Percentiles rank a stretch among this genome's conserved stretches.
phyloP scores from a whole-genome alignment of 2,888 invertebrate species.

The Pyrocoelia pectoralis region DNA sequence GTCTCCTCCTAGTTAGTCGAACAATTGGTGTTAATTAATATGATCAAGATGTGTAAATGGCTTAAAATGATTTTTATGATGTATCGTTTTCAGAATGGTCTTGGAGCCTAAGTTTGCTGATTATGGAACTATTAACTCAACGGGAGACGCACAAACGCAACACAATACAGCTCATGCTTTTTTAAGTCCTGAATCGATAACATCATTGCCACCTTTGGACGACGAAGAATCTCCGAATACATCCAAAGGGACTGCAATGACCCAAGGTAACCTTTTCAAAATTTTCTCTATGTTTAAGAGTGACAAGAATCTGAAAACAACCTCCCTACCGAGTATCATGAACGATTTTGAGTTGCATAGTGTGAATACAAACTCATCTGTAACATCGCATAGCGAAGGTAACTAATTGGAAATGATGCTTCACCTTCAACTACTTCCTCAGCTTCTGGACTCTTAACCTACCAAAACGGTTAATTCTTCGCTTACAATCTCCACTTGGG shows the following conservation, averaged over 20 bases:
- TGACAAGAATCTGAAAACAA: slow-evolving; percentile 5
- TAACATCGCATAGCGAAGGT: slow-evolving; percentile 13
- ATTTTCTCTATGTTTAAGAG: slow-evolving; percentile 20
- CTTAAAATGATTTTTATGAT: slow-evolving; percentile 9
- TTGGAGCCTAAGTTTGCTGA: slow-evolving; percentile 70
- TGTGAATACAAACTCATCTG: slow-evolving; percentile 6
- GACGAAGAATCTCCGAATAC: slow-evolving; percentile 57
- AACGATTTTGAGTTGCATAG: slow-evolving; percentile 14
- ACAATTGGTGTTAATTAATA: too few species aligned
- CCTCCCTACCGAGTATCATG: slow-evolving; percentile 6
- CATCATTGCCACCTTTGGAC: slow-evolving; percentile 51
- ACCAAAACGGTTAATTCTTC: neutral
- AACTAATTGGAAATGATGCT: slow-evolving; percentile 14
- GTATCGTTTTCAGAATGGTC: slow-evolving; percentile 66
- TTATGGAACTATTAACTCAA: slow-evolving; percentile 69
- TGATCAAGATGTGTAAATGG: too few species aligned
- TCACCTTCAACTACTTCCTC: neutral
- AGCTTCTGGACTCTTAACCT: neutral
- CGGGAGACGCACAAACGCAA: slow-evolving; percentile 52
- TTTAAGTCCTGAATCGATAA: slow-evolving; percentile 51
- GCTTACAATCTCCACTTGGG: neutral
- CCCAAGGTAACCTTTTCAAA: slow-evolving; percentile 49
- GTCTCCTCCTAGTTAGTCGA: too few species aligned
- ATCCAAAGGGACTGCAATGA: slow-evolving; percentile 55
- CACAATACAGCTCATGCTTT: slow-evolving; percentile 53